These are phyloP conservation scores for Sesamia nonagrioides DNA, from an alignment of 1,140 invertebrate species.

Conservation along the genomic window DNA sequence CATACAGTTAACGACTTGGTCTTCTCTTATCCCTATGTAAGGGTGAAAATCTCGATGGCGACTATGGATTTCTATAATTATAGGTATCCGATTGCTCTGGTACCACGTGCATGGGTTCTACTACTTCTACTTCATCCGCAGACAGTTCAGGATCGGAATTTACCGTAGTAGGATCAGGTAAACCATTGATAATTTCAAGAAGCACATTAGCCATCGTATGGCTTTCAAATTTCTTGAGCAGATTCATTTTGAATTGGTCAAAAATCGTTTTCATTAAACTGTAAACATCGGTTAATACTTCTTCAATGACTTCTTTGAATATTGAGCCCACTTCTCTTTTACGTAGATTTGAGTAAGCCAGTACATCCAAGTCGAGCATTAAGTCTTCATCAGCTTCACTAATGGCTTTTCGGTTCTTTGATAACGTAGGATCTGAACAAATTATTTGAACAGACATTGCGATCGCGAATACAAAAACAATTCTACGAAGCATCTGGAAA, in stretches of 20 bases:
- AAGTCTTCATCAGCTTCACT: neutral
- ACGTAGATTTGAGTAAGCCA: neutral
- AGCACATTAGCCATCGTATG: slow-evolving; percentile 66
- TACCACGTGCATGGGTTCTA: neutral
- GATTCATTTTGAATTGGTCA: slow-evolving; percentile 60
- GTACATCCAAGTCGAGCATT: neutral
- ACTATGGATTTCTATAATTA: slow-evolving; percentile 11
- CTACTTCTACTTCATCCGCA: neutral
- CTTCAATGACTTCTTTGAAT: slow-evolving; percentile 63
- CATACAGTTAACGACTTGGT: neutral
- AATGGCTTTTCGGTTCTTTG: neutral
- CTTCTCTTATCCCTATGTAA: neutral
- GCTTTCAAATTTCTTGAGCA: slow-evolving; percentile 64
- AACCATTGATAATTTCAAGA: slow-evolving; percentile 62
- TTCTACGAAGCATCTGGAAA: slow-evolving; percentile 11
- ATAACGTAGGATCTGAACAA: neutral
- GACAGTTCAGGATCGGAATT: neutral
- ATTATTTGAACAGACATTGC: neutral
- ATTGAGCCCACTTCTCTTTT: neutral
- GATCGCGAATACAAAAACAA: neutral
- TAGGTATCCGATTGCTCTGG: neutral
- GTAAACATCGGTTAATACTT: slow-evolving; percentile 58
- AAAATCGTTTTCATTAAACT: slow-evolving; percentile 56
- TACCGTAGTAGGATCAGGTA: slow-evolving; percentile 61
- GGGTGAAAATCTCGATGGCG: neutral